These are phyloP conservation scores for Amiota communis DNA, from an alignment of 2,888 invertebrate genomes.

Conservation along the genomic window DNA sequence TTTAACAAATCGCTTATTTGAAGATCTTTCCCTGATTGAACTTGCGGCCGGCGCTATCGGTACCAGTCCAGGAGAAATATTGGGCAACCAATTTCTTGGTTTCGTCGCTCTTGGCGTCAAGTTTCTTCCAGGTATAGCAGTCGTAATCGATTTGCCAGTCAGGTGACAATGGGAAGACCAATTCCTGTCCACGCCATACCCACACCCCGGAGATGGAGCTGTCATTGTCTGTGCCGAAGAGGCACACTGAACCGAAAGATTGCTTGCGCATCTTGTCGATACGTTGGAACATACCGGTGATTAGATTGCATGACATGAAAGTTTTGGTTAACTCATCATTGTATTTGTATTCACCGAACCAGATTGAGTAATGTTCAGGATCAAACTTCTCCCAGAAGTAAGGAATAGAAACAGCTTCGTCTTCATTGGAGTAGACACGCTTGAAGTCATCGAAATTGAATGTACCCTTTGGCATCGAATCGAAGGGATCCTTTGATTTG, in stretches of 20 bases:
- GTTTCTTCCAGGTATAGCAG: constrained; percentile 94
- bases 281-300: constrained; percentile 98
- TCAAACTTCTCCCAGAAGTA: constrained; percentile 99
- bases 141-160: constrained; percentile 99
- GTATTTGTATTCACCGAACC: constrained; percentile 98
- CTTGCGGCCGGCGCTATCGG: constrained; percentile 88
- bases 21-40: constrained; percentile 99
- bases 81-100: constrained; percentile 90
- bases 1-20: constrained; percentile 80
- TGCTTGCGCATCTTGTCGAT: constrained; percentile 98
- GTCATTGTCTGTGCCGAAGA: constrained; percentile 94
- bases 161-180: constrained; percentile 90
- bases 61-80: constrained; percentile 92
- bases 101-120: constrained; percentile 85
- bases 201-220: constrained; percentile 96
- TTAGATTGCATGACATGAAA: constrained; percentile 99
- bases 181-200: constrained; percentile 97
- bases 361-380: constrained; percentile 95
- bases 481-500: constrained; percentile 93
- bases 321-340: constrained; percentile 91
- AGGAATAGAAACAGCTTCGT: constrained; percentile 92
- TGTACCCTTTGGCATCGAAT: constrained; percentile 89
- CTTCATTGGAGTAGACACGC: constrained; percentile 96
- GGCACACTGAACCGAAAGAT: constrained; percentile 93
- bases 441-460: constrained; percentile 99